Evolutionary conservation across 2,797 vertebrate genomes (phyloP).

Genomic region (Danio albolineatus): DNA sequence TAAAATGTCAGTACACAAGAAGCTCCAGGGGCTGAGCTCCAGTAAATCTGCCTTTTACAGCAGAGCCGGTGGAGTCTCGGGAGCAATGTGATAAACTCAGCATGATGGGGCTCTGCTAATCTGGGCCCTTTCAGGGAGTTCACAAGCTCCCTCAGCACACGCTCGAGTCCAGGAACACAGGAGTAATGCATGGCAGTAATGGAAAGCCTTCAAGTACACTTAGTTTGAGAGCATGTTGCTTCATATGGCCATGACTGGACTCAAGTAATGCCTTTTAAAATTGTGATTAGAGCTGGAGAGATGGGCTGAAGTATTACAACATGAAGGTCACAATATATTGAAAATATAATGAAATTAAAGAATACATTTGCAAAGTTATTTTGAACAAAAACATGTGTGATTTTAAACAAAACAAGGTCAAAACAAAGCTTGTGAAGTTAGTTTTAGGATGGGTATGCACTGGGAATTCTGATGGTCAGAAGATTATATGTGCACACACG

Average conservation of each 20-base stretch:
- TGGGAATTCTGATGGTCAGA: too few relatives aligned
- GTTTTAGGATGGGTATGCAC: too few relatives aligned
- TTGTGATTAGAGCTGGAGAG: slow-evolving; percentile 6
- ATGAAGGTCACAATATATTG: too few relatives aligned
- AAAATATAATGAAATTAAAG: too few relatives aligned
- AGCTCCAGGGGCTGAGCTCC: not conserved
- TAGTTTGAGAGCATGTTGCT: slow-evolving; percentile 19
- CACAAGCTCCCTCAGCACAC: slow-evolving; percentile 25
- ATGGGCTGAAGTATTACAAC: not conserved
- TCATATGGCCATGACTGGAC: not conserved
- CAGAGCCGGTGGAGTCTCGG: not conserved
- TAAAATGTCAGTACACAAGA: not conserved
- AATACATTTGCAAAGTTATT: too few relatives aligned
- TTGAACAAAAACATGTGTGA: too few relatives aligned
- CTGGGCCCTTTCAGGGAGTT: slow-evolving; percentile 29
- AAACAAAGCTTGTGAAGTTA: too few relatives aligned
- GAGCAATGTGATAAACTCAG: slow-evolving; percentile 20
- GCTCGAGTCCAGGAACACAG: not conserved
- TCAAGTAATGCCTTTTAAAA: slow-evolving; percentile 17
- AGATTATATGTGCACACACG: too few relatives aligned
- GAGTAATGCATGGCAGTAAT: not conserved
- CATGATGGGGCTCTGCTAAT: slow-evolving; percentile 16
- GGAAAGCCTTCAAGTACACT: not conserved
- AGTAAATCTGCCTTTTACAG: slow-evolving; percentile 14
- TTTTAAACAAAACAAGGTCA: too few relatives aligned